Conservation (phyloP, 2,797 vertebrate species). For the Clangula hyemalis region DNA sequence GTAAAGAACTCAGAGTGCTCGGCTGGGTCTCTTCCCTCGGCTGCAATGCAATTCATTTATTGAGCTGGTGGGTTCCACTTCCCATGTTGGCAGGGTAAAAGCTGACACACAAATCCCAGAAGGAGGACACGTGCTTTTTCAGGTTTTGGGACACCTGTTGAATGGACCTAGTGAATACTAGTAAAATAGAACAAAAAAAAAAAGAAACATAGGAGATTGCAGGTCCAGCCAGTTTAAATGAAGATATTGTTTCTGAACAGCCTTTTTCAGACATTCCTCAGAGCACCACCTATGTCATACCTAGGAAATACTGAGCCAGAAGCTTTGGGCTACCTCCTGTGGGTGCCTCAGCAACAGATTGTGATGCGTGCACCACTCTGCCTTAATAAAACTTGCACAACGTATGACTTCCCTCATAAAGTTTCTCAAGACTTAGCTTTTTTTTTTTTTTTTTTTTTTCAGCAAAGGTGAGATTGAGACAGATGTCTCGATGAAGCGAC, state of each 20-base stretch:
- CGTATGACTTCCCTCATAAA: neutral
- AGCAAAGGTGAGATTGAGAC: conserved; percentile 51
- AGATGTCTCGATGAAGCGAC: neutral
- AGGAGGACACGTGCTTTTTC: neutral
- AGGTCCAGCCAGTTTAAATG: neutral
- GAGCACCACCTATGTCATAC: neutral
- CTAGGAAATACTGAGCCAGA: neutral
- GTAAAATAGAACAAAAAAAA: neutral
- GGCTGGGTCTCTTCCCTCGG: no score
- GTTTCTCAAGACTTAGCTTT: neutral
- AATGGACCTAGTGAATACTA: neutral
- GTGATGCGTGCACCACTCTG: neutral
- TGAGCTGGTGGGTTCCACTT: neutral
- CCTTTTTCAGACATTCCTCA: neutral
- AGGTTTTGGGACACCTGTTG: neutral
- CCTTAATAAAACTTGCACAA: neutral
- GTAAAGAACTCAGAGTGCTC: neutral
- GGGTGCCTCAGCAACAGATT: neutral
- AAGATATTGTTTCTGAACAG: neutral
- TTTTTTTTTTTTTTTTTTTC: neutral
- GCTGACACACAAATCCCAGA: neutral
- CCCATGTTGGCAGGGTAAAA: neutral
- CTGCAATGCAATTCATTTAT: neutral
- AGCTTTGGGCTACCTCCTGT: neutral
- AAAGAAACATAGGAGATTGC: neutral